A percentile compares a stretch with the other conserved stretches of the same genome.
phyloP scores from a whole-genome alignment of 1,140 invertebrate species.

The Pseudobourletiella spinata region DNA sequence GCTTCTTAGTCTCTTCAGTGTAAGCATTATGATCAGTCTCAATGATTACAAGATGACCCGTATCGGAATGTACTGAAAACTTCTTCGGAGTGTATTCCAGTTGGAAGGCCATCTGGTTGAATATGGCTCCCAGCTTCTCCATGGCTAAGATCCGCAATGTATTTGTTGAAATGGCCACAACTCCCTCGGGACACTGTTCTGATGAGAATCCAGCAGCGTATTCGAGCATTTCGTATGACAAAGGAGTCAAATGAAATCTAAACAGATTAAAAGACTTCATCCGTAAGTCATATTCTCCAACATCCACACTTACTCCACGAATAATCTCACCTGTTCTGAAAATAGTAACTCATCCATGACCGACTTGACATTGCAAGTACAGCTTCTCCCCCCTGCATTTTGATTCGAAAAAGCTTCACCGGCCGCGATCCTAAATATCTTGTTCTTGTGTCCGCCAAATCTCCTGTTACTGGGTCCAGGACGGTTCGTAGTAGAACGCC shows the following conservation, averaged over 20 bases:
- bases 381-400: constrained; percentile 91
- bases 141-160: constrained; percentile 94
- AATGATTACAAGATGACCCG: constrained; percentile 82
- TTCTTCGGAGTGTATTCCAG: constrained; percentile 93
- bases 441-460: constrained; percentile 92
- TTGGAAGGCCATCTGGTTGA: constrained; percentile 82
- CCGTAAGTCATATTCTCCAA: no score
- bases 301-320: no score
- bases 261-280: no score
- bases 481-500: constrained; percentile 91
- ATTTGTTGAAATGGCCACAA: constrained; percentile 97
- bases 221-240: constrained; percentile 93
- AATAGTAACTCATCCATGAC: constrained; percentile 97
- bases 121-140: constrained; percentile 96
- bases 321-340: constrained; percentile 64
- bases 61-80: constrained; percentile 87
- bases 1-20: constrained; percentile 91
- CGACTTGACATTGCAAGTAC: constrained; percentile 94
- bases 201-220: constrained; percentile 97
- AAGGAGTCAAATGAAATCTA: constrained; percentile 84
- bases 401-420: constrained; percentile 91
- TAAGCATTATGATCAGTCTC: constrained; percentile 99
- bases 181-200: constrained; percentile 98
- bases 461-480: constrained; percentile 91
- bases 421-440: constrained; percentile 89